Evolutionary conservation across 2,888 invertebrate species (phyloP), one percentile per base, ranked within the genome.

Genomic region (Caenorhabditis sp.): DNA sequence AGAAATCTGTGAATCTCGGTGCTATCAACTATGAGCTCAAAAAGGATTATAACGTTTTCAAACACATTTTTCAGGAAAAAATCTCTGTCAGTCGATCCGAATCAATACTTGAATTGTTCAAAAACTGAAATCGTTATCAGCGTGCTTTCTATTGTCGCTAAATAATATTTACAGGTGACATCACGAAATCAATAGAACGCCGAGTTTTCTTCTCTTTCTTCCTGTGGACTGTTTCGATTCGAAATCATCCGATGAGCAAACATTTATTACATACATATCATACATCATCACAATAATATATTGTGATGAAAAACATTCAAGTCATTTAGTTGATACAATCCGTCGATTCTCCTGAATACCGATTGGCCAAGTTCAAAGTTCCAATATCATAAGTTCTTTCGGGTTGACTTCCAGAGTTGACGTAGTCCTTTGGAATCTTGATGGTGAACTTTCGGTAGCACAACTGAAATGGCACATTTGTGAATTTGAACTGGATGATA

Each of bases 371-470:
- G 51, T 88, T 86, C 59, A 88, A 64, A 10, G 86, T 86, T 69
- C 87, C 87, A 41, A 86, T 84, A 58, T 88, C 88, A 61, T 75
- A 88, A 38, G 85, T 84, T 72, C 80, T 74, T 12, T 51, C 44
- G 1, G 88, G 85, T 51, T 83, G 83, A 10, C 82, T 51, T 12
- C 88, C 88, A 10, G 70, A 69, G 14, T 73, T 82, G 49, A 88
- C 79, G 73, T 84, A 88, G 12, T 85, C 69, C 28, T 85, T 85
- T n/a, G 87, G 87, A 31, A 88, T 87, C 4, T 82, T 79, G 64
- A 88, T 87, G 1, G 86, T 80, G 64, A 88, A 87, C 56, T 87
- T 87, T 63, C 86, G 85, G 77, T 87, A 82, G 68, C 88, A 88
- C 8, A 82, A 75, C 79, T 79, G 61, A 26, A 72, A 64, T 28